phyloP scores from a whole-genome alignment of 2,888 invertebrate species.

The Cactoblastis cactorum region DNA sequence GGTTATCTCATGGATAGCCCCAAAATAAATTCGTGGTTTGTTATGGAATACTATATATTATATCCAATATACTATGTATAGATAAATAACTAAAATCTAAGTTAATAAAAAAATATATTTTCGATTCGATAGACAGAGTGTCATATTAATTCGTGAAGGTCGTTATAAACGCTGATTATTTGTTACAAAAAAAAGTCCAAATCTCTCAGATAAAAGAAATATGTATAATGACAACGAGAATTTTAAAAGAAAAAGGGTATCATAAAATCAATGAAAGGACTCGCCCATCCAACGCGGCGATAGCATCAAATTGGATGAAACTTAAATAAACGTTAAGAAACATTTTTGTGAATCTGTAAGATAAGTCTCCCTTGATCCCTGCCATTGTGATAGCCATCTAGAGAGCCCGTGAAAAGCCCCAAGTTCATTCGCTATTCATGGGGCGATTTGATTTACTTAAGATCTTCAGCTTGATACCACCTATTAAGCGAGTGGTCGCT shows the following conservation, averaged over 20 bases:
- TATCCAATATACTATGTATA: too few relatives aligned
- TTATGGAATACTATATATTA: too few relatives aligned
- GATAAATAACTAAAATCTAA: too few relatives aligned
- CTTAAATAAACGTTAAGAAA: constrained; percentile 75
- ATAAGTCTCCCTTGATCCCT: constrained; percentile 72
- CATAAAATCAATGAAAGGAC: neutral
- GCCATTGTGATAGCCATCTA: constrained; percentile 75
- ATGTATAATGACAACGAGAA: too few relatives aligned
- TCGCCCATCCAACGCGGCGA: constrained; percentile 25
- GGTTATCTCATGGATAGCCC: too few relatives aligned
- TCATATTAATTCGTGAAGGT: too few relatives aligned
- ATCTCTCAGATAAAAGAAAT: neutral
- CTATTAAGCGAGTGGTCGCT: constrained; percentile 68
- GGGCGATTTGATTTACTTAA: constrained; percentile 79
- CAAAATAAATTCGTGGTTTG: too few relatives aligned
- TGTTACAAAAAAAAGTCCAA: too few relatives aligned
- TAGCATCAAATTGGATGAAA: constrained; percentile 64
- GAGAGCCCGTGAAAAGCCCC: constrained; percentile 69
- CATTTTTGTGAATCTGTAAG: constrained; percentile 66
- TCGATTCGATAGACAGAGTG: too few relatives aligned
- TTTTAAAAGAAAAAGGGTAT: neutral
- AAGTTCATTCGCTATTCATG: constrained; percentile 75
- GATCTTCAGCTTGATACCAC: constrained; percentile 71
- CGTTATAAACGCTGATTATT: too few relatives aligned
- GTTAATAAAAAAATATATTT: too few relatives aligned